Evolutionary conservation across 2,113 vertebrate species (phyloP), one percentile per base, ranked within the genome.

Genomic region (Dromiciops gliroides): DNA sequence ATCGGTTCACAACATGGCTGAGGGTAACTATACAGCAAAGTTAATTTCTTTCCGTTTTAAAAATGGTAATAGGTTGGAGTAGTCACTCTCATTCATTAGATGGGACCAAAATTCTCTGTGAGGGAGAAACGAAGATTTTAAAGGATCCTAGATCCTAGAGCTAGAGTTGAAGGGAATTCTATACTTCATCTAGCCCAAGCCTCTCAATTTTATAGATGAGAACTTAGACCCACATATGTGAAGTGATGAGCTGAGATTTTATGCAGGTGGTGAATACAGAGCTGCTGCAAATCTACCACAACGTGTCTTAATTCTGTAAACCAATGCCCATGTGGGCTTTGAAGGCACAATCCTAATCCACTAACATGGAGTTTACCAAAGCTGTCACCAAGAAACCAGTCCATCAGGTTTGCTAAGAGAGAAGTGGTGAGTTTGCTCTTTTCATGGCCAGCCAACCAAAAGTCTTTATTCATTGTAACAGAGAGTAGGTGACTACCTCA

Each of bases 391-490:
- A 96, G 51, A 97, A 92, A 48, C 22, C 90, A 53, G n/a, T n/a
- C 52, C 93, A 91, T 75, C 60, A 75, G 37, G 60, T 75, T 75
- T 95, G 95, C 56, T 4, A 93, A 93, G 67, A 26, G 47, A 96
- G 94, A 93, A 19, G 51, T 83, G 2, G 12, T 92, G 89, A 96
- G 90, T 51, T 52, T 12, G 16, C 48, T 92, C 23, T 94, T 92
- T 96, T 52, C 94, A 50, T 93, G 53, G 92, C 23, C 31, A 96
- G 93, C 37, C 90, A 89, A 92, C 50, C 53, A 50, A 96, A 95
- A 92, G 10, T 28, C 90, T 92, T 48, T 48, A 92, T 51, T 12
- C 50, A 90, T 10, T 50, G 91, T 92, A 75, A 75, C 48, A n/a
- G 25, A 50, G 47, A 92, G 50, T 37, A 95, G 56, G 67, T 48